Evolutionary conservation across 2,888 invertebrate species (phyloP).

Genomic region (Rhaphigaster nebulosa): DNA sequence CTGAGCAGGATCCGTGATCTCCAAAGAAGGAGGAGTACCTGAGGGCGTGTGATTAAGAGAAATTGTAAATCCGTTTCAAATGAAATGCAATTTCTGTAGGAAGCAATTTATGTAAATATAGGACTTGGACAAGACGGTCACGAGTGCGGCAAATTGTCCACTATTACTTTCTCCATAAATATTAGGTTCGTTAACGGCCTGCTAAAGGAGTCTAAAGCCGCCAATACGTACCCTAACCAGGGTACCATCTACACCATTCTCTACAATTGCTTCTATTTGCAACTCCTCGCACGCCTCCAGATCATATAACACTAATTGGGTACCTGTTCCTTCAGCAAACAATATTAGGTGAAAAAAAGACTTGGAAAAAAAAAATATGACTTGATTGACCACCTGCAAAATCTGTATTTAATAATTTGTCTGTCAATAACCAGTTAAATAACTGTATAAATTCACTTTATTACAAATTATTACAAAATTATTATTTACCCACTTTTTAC

Average conservation of each 20-base stretch:
- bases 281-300: not conserved
- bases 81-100: conserved; percentile 30
- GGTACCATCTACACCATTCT: not conserved
- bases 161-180: conserved; percentile 10
- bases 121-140: not conserved
- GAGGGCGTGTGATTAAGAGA: conserved; percentile 26
- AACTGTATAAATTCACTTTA: no score
- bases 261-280: not conserved
- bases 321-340: not conserved
- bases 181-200: not conserved
- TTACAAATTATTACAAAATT: no score
- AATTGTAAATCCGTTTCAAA: not conserved
- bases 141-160: not conserved
- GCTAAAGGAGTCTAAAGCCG: not conserved
- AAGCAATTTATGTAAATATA: conserved; percentile 22
- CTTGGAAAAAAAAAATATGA: no score
- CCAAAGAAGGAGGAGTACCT: not conserved
- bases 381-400: no score
- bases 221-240: not conserved
- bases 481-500: no score
- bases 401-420: no score
- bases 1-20: not conserved
- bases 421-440: no score
- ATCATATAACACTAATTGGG: not conserved
- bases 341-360: no score